A percentile compares a stretch with the other conserved stretches of the same genome.
Conservation (phyloP, 2,888 invertebrate species). For the Macaria liturata region DNA sequence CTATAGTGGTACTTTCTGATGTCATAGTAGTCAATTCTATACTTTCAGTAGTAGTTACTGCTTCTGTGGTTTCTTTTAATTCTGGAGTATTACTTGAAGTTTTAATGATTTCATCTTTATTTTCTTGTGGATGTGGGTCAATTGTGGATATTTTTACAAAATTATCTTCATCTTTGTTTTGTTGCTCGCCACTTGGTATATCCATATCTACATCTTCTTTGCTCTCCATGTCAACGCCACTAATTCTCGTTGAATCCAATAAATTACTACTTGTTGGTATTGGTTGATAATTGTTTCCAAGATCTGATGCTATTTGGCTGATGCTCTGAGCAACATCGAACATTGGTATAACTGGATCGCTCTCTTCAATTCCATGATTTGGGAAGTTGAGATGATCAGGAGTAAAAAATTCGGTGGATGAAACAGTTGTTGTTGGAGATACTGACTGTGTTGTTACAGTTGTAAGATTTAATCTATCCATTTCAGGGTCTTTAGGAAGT, state of each 20-base stretch:
- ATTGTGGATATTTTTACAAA: slow-evolving; percentile 72
- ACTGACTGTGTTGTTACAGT: slow-evolving; percentile 75
- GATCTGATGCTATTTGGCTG: slow-evolving; percentile 78
- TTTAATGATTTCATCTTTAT: slow-evolving; percentile 28
- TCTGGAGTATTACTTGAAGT: slow-evolving; percentile 20
- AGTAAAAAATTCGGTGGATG: slow-evolving; percentile 60
- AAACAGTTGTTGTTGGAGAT: slow-evolving; percentile 65
- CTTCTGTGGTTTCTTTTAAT: slow-evolving; percentile 16
- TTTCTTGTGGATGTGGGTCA: slow-evolving; percentile 55
- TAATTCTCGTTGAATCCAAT: slow-evolving; percentile 57
- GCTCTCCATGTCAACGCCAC: slow-evolving; percentile 60
- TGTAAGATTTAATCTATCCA: slow-evolving; percentile 60
- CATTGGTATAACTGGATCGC: slow-evolving; percentile 52
- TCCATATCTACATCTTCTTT: slow-evolving; percentile 73
- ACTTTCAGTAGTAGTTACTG: slow-evolving; percentile 35
- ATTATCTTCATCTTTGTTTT: slow-evolving; percentile 48
- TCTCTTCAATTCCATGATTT: slow-evolving; percentile 35
- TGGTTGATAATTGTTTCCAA: slow-evolving; percentile 64
- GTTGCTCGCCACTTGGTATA: slow-evolving; percentile 47
- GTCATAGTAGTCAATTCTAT: slow-evolving; percentile 38
- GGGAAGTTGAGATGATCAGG: slow-evolving; percentile 37
- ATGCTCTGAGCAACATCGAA: slow-evolving; percentile 78
- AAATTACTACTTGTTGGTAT: slow-evolving; percentile 63
- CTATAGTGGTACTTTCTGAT: slow-evolving; percentile 56
- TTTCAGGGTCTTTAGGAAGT: slow-evolving; percentile 39